Conservation (phyloP, 1,140 invertebrate species). For the Chionoecetes opilio region DNA sequence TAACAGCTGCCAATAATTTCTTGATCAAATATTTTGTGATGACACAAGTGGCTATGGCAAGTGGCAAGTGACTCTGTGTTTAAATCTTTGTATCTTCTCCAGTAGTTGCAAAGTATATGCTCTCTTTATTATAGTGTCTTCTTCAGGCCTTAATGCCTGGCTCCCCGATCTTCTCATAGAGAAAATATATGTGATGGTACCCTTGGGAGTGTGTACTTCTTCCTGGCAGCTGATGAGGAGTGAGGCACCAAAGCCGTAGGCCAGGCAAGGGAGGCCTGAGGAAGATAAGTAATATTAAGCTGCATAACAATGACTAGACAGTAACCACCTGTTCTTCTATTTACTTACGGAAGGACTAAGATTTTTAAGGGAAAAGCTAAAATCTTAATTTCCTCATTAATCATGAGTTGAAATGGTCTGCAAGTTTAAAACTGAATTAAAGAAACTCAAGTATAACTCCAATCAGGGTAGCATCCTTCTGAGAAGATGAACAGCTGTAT, state of each 20-base stretch:
- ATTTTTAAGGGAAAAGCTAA: no score
- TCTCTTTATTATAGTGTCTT: background rate
- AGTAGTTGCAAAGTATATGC: background rate
- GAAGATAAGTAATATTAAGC: background rate
- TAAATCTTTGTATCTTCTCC: background rate
- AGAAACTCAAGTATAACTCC: no score
- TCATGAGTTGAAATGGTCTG: no score
- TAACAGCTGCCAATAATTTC: background rate
- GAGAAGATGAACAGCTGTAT: no score
- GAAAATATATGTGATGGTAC: constrained; percentile 92
- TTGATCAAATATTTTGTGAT: no score
- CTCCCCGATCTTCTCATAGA: constrained; percentile 92
- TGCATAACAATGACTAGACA: no score
- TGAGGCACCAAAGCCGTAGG: constrained; percentile 94
- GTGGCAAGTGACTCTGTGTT: background rate
- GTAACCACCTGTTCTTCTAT: no score
- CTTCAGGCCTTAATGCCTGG: constrained; percentile 86
- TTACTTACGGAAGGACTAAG: no score
- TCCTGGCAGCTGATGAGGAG: constrained; percentile 92
- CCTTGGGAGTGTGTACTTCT: constrained; percentile 89
- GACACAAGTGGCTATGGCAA: no score
- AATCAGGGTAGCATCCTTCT: no score
- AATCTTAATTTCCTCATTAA: no score
- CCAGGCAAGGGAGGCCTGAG: constrained; percentile 86
- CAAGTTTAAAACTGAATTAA: no score